Conservation (phyloP, 2,888 invertebrate species). For the Agonopterix arenella region DNA sequence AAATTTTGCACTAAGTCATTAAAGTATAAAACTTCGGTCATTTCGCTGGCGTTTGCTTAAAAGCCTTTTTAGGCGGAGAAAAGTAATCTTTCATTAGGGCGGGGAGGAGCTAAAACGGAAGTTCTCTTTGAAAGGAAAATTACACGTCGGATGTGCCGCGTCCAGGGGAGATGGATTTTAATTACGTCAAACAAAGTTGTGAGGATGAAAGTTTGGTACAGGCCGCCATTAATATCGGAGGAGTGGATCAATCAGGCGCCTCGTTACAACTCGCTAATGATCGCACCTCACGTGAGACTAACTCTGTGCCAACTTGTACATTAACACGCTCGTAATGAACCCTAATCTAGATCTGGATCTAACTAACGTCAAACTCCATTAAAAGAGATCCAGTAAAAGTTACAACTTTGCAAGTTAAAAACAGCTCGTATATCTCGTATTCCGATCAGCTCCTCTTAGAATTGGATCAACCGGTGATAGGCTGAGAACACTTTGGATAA, state of each 20-base stretch:
- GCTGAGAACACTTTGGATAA: no score
- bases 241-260: slow-evolving; percentile 24
- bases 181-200: slow-evolving; percentile 72
- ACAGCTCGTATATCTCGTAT: no score
- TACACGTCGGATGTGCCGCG: slow-evolving; percentile 68
- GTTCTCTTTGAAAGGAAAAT: slow-evolving; percentile 76
- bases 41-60: slow-evolving; percentile 75
- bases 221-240: slow-evolving; percentile 28
- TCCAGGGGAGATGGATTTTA: slow-evolving; percentile 70
- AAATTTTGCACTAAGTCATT: slow-evolving; percentile 77
- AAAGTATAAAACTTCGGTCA: slow-evolving; percentile 77
- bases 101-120: slow-evolving; percentile 74
- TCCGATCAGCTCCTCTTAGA: not conserved
- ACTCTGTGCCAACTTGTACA: slow-evolving; percentile 23
- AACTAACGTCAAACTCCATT: slow-evolving; percentile 30
- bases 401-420: slow-evolving; percentile 14
- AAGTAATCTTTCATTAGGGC: slow-evolving; percentile 76
- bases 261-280: slow-evolving; percentile 38
- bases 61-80: slow-evolving; percentile 75
- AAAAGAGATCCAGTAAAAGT: slow-evolving; percentile 20
- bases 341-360: slow-evolving; percentile 24
- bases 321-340: slow-evolving; percentile 20
- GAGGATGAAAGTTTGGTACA: slow-evolving; percentile 40
- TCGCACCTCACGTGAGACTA: slow-evolving; percentile 5
- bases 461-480: not conserved